Base-by-base conservation (phyloP, 2,888 invertebrate genomes). In the Orthosia cruda region DNA sequence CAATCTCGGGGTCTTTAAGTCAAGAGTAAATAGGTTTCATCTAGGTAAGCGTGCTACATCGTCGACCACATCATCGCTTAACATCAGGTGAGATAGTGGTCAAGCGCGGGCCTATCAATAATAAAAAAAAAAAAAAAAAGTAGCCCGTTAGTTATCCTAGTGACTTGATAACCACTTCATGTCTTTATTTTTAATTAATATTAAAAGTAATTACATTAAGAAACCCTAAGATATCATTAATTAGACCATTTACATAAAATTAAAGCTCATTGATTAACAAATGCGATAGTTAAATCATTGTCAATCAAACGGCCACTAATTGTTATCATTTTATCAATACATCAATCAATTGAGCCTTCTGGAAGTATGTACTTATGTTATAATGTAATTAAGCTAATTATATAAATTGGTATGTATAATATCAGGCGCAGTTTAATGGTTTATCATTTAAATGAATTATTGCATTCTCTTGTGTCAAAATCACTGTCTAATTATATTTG, bases 241-340 rank as follows among this genome's bases (percentile, higher is more conserved):
- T 32, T 47, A 23, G 52, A 40, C 50, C 11, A 59, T 50, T 61
- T 47, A 50, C 16, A 49, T 55, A 26, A 11, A 58, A 83, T 81
- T 57, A 81, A 76, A n/a, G 13, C 11, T 3, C 13, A 9, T 23
- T 72, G 26, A 67, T 71, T 57, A 62, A 61, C 32, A 54, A 59
- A 82, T 71, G 50, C 52, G 76, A 83, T 62, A 59, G 1, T 16
- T 65, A 49, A 58, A 12, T 62, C 54, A 71, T 65, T 87, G 78
- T 75, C 86, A 87, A 78, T 85, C 86, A 85, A 75, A 71, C 61
- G 4, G 11, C 26, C n/a, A 64, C 55, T 75, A 74, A 84, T 85
- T 80, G 69, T 61, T 52, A 82, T 75, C 59, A 69, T 75, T 79
- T 69, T 75, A 83, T 76, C 80, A 71, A 75, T 82, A 45, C 15